phyloP scores from a whole-genome alignment of 2,888 invertebrate species.

The Pilophorus perplexus region DNA sequence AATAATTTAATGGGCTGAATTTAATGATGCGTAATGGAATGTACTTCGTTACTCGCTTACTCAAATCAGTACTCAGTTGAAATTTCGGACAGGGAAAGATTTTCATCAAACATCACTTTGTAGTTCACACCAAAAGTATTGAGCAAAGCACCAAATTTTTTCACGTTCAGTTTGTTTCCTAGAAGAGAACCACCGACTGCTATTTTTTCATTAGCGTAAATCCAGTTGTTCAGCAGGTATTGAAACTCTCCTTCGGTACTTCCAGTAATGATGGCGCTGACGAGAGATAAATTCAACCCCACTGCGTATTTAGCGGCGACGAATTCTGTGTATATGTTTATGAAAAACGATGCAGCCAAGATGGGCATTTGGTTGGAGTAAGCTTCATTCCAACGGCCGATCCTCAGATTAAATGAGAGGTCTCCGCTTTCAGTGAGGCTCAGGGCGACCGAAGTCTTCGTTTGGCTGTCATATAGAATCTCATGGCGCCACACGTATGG shows the following conservation, averaged over 20 bases:
- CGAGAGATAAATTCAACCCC: constrained; percentile 4
- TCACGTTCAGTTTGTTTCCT: not conserved
- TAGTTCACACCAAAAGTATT: not conserved
- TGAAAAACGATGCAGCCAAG: not conserved
- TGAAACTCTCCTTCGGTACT: not conserved
- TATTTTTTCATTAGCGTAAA: not conserved
- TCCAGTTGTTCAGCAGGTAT: constrained; percentile 11
- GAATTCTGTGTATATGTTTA: constrained; percentile 2
- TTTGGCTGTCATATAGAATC: not conserved
- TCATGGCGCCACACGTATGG: constrained; percentile 17
- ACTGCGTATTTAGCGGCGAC: constrained; percentile 7
- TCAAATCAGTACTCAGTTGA: not conserved
- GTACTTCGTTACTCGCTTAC: too few relatives aligned
- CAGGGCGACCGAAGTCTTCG: not conserved
- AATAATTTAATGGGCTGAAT: too few relatives aligned
- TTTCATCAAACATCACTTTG: not conserved
- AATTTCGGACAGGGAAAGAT: not conserved
- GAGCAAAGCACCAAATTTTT: not conserved
- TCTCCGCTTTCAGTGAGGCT: constrained; percentile 7
- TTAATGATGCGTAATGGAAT: too few relatives aligned
- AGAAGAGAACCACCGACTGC: constrained; percentile 5
- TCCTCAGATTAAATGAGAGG: not conserved
- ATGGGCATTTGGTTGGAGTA: constrained; percentile 12
- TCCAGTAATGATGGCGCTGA: constrained; percentile 1
- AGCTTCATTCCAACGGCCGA: not conserved